Evolutionary conservation across 2,888 invertebrate species (phyloP).

Genomic region (Campopleginae sp.): DNA sequence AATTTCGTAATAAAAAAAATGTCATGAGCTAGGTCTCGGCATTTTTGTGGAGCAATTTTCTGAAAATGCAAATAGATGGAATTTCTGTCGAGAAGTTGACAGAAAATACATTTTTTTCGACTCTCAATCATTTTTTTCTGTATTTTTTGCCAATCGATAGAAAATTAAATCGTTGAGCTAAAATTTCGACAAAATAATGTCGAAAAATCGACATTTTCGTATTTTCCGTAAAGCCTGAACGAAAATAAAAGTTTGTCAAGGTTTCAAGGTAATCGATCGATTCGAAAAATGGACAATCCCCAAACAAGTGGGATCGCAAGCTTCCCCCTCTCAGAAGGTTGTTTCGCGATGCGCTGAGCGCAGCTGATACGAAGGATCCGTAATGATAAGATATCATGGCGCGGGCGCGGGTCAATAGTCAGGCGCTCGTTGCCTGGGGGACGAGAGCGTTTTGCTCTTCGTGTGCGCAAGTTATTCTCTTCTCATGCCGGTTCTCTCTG

Average conservation of each 20-base stretch:
- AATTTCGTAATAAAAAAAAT: too few species aligned
- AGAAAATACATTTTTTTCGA: too few species aligned
- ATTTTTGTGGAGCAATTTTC: too few species aligned
- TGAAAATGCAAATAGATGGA: too few species aligned
- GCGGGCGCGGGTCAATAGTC: constrained; percentile 83
- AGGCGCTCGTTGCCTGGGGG: constrained; percentile 78
- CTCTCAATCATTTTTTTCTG: too few species aligned
- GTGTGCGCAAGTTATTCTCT: constrained; percentile 43
- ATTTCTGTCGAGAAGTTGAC: too few species aligned
- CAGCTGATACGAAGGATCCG: constrained; percentile 66
- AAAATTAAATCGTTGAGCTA: too few species aligned
- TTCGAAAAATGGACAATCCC: not conserved
- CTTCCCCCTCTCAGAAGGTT: not conserved
- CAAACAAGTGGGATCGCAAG: not conserved
- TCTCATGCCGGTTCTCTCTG: not conserved
- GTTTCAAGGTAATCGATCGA: not conserved
- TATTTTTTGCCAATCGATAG: too few species aligned
- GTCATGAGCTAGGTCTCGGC: too few species aligned
- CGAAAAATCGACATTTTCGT: too few species aligned
- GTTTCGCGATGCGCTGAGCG: not conserved
- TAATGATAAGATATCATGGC: constrained; percentile 78
- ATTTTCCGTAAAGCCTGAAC: not conserved
- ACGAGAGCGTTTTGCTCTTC: constrained; percentile 68
- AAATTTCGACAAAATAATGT: too few species aligned
- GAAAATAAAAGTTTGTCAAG: not conserved